Evolutionary conservation across 2,888 invertebrate species (phyloP).

Genomic region (Nymphalis polychloros): DNA sequence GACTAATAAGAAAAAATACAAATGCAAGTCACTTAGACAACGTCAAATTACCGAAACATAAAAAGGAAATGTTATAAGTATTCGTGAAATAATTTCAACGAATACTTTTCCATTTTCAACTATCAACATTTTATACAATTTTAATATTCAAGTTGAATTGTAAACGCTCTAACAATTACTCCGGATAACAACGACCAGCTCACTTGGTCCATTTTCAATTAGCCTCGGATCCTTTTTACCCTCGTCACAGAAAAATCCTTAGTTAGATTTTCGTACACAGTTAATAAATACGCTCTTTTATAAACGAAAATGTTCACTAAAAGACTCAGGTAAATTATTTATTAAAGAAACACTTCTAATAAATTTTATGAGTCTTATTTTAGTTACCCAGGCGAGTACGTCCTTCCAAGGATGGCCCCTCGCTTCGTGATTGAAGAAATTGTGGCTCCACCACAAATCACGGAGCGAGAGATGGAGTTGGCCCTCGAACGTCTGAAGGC

Average conservation of each 20-base stretch:
- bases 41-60: too few relatives aligned
- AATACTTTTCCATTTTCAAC: not conserved
- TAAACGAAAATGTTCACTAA: slow-evolving; percentile 39
- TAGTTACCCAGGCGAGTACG: too few relatives aligned
- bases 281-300: slow-evolving; percentile 59
- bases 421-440: too few relatives aligned
- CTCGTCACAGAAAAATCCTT: slow-evolving; percentile 64
- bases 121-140: slow-evolving; percentile 8
- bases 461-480: too few relatives aligned
- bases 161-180: slow-evolving; percentile 30
- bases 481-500: too few relatives aligned
- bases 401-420: too few relatives aligned
- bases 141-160: slow-evolving; percentile 29
- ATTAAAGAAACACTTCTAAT: not conserved
- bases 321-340: slow-evolving; percentile 27
- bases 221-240: slow-evolving; percentile 53
- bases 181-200: slow-evolving; percentile 17
- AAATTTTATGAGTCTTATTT: too few relatives aligned
- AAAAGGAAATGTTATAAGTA: not conserved
- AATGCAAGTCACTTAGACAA: too few relatives aligned
- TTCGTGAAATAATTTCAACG: not conserved
- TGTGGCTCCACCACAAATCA: too few relatives aligned
- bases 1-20: too few relatives aligned
- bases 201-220: slow-evolving; percentile 58
- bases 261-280: slow-evolving; percentile 50